Evolutionary conservation across 2,888 invertebrate species (phyloP).

Genomic region (Lamellibrachia columna): DNA sequence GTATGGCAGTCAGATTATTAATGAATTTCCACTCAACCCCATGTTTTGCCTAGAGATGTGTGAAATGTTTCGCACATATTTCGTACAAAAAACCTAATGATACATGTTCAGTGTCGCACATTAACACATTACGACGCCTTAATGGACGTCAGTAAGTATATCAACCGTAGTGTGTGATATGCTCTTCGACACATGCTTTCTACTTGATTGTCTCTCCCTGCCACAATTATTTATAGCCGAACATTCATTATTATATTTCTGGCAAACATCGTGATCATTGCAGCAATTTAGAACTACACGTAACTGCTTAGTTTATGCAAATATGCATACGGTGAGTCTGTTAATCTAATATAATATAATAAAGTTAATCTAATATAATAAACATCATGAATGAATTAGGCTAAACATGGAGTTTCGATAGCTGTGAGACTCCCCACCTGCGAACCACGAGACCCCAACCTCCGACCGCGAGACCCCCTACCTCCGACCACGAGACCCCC

Average conservation of each 20-base stretch:
- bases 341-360: too few relatives aligned
- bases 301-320: neutral
- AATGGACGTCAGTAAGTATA: neutral
- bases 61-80: neutral
- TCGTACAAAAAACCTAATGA: neutral
- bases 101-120: neutral
- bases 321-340: too few relatives aligned
- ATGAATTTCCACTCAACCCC: neutral
- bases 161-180: neutral
- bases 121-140: neutral
- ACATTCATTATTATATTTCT: neutral
- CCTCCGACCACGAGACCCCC: too few relatives aligned
- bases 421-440: too few relatives aligned
- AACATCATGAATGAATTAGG: too few relatives aligned
- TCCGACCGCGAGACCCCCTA: too few relatives aligned
- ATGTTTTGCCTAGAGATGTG: neutral
- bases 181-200: neutral
- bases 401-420: too few relatives aligned
- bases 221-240: neutral
- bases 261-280: neutral
- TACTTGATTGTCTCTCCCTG: neutral
- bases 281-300: neutral
- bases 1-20: neutral
- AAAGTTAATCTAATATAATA: too few relatives aligned
- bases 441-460: too few relatives aligned